Base-by-base conservation (phyloP, 2,888 invertebrate species). In the Athalia circularis region DNA sequence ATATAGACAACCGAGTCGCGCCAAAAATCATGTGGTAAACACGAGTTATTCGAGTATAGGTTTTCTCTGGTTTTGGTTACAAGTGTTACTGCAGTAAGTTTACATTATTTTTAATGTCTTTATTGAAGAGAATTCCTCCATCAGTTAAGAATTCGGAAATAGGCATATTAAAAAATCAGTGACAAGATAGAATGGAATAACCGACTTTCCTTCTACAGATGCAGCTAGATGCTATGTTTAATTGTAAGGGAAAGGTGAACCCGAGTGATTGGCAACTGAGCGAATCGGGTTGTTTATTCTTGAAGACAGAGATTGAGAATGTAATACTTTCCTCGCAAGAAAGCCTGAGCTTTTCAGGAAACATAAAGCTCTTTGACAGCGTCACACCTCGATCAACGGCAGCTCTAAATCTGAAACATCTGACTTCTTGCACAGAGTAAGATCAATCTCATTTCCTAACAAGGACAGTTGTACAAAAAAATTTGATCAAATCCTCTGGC, bases 171-270 rank as follows among this genome's bases (percentile, higher is more conserved):
- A 13, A 13, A 6, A 13, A 3, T 61, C 61, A 13, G 13, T n/a
- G 13, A 4, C n/a, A 61, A 61, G 7, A 6, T n/a, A n/a, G 13
- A n/a, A 13, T n/a, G 6, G 13, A 13, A 8, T 61, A 11, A 13
- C 6, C 13, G 61, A 77, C 79, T 80, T 61, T 61, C 6, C 65
- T 13, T 15, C 48, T 50, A 62, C 62, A 83, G 75, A 88, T 87
- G 87, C 81, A 85, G 80, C 72, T 81, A 8, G 77, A 80, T 61
- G 81, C 78, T 47, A 86, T 82, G 5, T 88, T 87, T 54, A 83
- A 86, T 80, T 89, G 89, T 74, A 84, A 79, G 70, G 89, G 89
- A 68, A 89, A 87, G 81, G 87, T 89, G 8, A 88, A 88, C 78
- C 77, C 80, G 1, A 85, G 87, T 47, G 88, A 89, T 80, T 88